Evolutionary conservation across 2,797 vertebrate genomes (phyloP).

Genomic region (Australoheros facetus): DNA sequence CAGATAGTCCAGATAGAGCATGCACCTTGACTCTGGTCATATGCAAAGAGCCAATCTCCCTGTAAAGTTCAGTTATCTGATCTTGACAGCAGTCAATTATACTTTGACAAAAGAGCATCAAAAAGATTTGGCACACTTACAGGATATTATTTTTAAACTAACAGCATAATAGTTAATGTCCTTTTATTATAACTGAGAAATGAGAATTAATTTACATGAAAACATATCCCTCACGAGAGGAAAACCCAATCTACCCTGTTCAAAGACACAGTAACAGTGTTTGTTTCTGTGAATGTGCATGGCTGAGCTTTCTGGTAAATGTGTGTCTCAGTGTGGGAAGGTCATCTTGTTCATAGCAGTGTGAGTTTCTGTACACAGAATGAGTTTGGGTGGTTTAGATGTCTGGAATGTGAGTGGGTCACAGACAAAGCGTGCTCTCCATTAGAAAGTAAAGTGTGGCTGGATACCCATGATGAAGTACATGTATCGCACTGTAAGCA

Average conservation of each 20-base stretch:
- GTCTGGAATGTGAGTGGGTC: slow-evolving; percentile 68
- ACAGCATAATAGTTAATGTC: not conserved
- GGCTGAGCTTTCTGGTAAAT: not conserved
- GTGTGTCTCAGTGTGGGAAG: not conserved
- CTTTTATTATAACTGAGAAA: not conserved
- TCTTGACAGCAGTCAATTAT: not conserved
- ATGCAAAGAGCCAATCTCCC: not conserved
- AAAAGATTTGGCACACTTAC: not conserved
- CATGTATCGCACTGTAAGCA: not conserved
- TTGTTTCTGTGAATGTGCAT: not conserved
- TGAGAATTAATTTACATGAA: not conserved
- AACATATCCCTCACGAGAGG: not conserved
- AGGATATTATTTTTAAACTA: not conserved
- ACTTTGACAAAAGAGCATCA: not conserved
- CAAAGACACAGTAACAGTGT: not conserved
- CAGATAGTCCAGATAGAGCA: not conserved
- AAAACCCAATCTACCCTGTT: not conserved
- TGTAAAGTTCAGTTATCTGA: not conserved
- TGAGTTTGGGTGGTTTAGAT: slow-evolving; percentile 30
- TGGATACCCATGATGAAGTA: slow-evolving; percentile 4
- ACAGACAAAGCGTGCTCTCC: slow-evolving; percentile 36
- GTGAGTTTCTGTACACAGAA: not conserved
- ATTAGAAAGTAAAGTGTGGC: not conserved
- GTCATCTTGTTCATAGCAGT: not conserved
- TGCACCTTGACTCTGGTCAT: not conserved